Evolutionary conservation across 2,888 invertebrate genomes (phyloP).

Genomic region (Erynnis tages): DNA sequence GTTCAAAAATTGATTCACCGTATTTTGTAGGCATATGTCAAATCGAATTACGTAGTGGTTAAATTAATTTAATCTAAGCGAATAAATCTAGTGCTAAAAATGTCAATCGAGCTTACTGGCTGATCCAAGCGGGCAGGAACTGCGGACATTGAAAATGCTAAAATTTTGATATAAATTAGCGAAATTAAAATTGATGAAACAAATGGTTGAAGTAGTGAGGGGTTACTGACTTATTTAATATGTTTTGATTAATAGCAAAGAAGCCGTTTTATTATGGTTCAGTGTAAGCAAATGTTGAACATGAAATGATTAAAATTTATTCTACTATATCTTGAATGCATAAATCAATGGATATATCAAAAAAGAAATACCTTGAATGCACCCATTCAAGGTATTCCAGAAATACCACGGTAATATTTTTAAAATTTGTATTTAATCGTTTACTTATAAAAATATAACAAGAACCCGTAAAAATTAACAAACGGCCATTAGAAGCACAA

Average conservation of each 20-base stretch:
- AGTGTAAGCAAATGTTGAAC: too few relatives aligned
- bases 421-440: neutral
- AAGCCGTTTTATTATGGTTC: too few relatives aligned
- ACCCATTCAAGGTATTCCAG: too few relatives aligned
- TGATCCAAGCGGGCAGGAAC: constrained; percentile 19
- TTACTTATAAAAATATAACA: constrained; percentile 38
- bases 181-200: too few relatives aligned
- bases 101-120: constrained; percentile 18
- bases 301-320: too few relatives aligned
- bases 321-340: too few relatives aligned
- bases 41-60: constrained; percentile 16
- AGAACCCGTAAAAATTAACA: constrained; percentile 38
- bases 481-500: constrained; percentile 17
- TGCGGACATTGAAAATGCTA: constrained; percentile 5
- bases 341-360: too few relatives aligned
- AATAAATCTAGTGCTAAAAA: constrained; percentile 23
- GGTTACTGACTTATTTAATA: too few relatives aligned
- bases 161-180: neutral
- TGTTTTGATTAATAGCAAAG: too few relatives aligned
- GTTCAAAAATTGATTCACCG: neutral
- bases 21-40: constrained; percentile 2
- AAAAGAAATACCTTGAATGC: too few relatives aligned
- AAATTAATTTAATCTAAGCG: constrained; percentile 25
- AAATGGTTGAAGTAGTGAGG: too few relatives aligned
- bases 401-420: too few relatives aligned